These are phyloP conservation scores for Fistularia commersonii DNA, from an alignment of 2,797 vertebrate genomes.

Conservation along the genomic window DNA sequence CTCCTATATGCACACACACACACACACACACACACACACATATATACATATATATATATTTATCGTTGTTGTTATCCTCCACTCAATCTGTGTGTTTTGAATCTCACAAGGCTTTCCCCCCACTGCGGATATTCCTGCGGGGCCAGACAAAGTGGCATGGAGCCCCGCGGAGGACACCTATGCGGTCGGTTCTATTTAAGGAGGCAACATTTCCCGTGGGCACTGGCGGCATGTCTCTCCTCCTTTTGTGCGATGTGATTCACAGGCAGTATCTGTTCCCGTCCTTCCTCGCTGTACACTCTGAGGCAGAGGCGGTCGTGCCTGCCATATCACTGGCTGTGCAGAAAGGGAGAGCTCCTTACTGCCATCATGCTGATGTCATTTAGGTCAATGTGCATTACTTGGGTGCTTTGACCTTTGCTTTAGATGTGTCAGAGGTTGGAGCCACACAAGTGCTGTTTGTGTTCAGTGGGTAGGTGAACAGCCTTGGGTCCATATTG, in stretches of 20 bases:
- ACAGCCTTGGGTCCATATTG: conserved; percentile 28
- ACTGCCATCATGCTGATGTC: conserved; percentile 64
- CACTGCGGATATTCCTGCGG: conserved; percentile 18
- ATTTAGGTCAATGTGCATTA: conserved; percentile 62
- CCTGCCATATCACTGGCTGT: conserved; percentile 62
- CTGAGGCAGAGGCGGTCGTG: conserved; percentile 53
- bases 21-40: too few species aligned
- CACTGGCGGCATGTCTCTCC: conserved; percentile 63
- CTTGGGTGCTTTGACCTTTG: conserved; percentile 64
- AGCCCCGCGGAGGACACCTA: conserved; percentile 58
- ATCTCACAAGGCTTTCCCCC: background rate
- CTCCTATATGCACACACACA: too few species aligned
- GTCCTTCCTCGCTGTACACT: conserved; percentile 64
- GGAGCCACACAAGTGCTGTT: conserved; percentile 28
- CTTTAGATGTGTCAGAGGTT: conserved; percentile 48
- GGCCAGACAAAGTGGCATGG: conserved; percentile 45
- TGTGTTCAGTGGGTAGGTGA: conserved; percentile 40
- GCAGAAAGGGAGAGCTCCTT: conserved; percentile 49
- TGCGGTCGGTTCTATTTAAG: conserved; percentile 72
- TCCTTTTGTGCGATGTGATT: conserved; percentile 72
- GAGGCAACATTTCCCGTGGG: conserved; percentile 72
- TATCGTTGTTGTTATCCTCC: background rate
- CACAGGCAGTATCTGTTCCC: conserved; percentile 66
- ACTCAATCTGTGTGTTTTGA: background rate
- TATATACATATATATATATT: too few species aligned